phyloP scores from a whole-genome alignment of 1,140 invertebrate genomes.

The Monochamus saltuarius region DNA sequence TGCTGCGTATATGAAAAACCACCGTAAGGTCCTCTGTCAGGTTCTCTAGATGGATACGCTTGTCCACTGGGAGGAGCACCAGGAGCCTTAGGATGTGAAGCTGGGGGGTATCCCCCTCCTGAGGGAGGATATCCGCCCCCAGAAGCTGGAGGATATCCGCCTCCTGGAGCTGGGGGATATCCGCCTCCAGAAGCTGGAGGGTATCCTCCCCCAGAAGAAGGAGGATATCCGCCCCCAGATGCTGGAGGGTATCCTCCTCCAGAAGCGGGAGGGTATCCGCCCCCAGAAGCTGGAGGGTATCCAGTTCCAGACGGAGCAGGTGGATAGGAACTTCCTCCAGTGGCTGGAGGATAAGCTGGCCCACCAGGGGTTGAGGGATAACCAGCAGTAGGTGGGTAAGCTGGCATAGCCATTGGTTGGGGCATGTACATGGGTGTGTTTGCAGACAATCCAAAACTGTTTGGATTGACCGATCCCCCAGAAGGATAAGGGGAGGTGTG shows the following conservation, averaged over 20 bases:
- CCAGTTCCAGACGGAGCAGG: no score
- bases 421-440: conserved; percentile 49
- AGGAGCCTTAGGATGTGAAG: conserved; percentile 18
- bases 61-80: conserved; percentile 22
- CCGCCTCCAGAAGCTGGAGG: conserved; percentile 5
- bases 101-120: conserved; percentile 23
- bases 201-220: conserved; percentile 15
- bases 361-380: conserved; percentile 1
- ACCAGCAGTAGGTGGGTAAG: conserved; percentile 24
- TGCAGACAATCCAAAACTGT: conserved; percentile 43
- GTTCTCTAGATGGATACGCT: conserved; percentile 11
- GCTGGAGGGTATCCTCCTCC: conserved; percentile 21
- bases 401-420: conserved; percentile 39
- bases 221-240: conserved; percentile 23
- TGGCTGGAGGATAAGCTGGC: conserved; percentile 8
- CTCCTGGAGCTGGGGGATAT: conserved; percentile 8
- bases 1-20: conserved; percentile 24
- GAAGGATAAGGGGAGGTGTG: conserved; percentile 29
- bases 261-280: conserved; percentile 22
- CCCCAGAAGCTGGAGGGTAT: no score
- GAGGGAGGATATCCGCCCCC: conserved; percentile 18
- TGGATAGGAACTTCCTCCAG: no score
- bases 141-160: conserved; percentile 9
- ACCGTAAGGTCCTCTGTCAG: conserved; percentile 25
- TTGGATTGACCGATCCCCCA: conserved; percentile 39